Conservation (phyloP, 1,140 invertebrate species). For the Contarinia nasturtii region DNA sequence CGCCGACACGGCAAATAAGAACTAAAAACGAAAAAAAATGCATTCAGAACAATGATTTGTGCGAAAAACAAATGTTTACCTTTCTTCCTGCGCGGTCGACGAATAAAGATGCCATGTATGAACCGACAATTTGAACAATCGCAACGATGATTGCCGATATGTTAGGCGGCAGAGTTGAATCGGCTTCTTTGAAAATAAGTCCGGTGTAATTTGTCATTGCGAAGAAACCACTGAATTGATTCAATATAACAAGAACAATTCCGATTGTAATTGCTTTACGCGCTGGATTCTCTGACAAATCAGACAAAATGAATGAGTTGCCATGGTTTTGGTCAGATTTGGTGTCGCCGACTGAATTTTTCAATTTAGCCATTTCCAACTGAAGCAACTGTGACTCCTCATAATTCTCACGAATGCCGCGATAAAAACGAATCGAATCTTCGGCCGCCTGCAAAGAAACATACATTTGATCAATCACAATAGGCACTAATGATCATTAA, state of each 20-base stretch:
- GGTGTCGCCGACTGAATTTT: not conserved
- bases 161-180: too few relatives aligned
- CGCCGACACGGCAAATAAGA: not conserved
- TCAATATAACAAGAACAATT: conserved; percentile 12
- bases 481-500: too few relatives aligned
- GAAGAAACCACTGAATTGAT: conserved; percentile 31
- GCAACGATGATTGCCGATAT: too few relatives aligned
- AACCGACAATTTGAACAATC: too few relatives aligned
- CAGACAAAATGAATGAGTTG: not conserved
- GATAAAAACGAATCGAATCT: conserved; percentile 14
- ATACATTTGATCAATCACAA: too few relatives aligned
- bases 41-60: conserved; percentile 17
- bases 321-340: not conserved
- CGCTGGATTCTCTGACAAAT: not conserved
- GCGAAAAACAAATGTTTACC: too few relatives aligned
- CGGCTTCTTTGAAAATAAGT: conserved; percentile 33
- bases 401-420: conserved; percentile 10
- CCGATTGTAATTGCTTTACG: conserved; percentile 9
- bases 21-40: not conserved
- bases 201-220: conserved; percentile 33
- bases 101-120: too few relatives aligned
- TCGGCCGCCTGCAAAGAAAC: conserved; percentile 14
- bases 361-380: not conserved
- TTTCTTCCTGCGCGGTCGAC: too few relatives aligned
- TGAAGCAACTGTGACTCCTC: conserved; percentile 13